Evolutionary conservation across 2,888 invertebrate species (phyloP).

Genomic region (Synanthedon myopaeformis): DNA sequence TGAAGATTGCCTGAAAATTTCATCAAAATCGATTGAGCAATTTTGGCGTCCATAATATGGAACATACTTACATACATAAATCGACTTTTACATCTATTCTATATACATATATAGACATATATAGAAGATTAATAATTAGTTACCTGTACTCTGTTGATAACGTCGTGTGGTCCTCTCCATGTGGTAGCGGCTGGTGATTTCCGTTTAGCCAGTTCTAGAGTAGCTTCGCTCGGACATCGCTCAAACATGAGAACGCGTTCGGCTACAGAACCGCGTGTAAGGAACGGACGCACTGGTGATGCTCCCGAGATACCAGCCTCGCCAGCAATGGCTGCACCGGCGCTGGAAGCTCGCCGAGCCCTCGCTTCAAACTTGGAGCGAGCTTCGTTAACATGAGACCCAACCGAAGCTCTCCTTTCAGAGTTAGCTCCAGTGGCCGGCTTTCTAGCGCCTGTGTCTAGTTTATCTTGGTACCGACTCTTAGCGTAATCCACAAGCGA

Average conservation of each 20-base stretch:
- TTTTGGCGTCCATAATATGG: background rate
- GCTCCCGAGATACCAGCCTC: conserved; percentile 41
- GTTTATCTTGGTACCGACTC: conserved; percentile 72
- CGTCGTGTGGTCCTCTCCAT: conserved; percentile 69
- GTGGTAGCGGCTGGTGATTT: conserved; percentile 67
- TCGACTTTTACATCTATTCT: background rate
- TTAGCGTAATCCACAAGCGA: conserved; percentile 76
- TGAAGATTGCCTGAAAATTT: too few relatives aligned
- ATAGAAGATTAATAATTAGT: conserved; percentile 8
- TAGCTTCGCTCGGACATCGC: conserved; percentile 85
- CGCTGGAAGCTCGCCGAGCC: conserved; percentile 58
- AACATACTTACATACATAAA: background rate
- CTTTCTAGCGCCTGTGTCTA: conserved; percentile 62
- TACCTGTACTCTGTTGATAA: conserved; percentile 69
- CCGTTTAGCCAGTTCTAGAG: conserved; percentile 75
- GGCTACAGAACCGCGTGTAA: conserved; percentile 90
- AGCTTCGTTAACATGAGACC: conserved; percentile 64
- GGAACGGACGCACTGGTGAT: conserved; percentile 82
- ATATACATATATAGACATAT: too few relatives aligned
- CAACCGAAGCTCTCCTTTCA: conserved; percentile 54
- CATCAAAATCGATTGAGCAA: too few relatives aligned
- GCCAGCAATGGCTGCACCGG: conserved; percentile 50
- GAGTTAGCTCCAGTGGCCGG: conserved; percentile 53
- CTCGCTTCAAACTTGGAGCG: conserved; percentile 65
- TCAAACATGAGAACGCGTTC: conserved; percentile 92